Evolutionary conservation across 2,888 invertebrate genomes (phyloP), one percentile per base, ranked within the genome.

Genomic region (Philonicus albiceps): DNA sequence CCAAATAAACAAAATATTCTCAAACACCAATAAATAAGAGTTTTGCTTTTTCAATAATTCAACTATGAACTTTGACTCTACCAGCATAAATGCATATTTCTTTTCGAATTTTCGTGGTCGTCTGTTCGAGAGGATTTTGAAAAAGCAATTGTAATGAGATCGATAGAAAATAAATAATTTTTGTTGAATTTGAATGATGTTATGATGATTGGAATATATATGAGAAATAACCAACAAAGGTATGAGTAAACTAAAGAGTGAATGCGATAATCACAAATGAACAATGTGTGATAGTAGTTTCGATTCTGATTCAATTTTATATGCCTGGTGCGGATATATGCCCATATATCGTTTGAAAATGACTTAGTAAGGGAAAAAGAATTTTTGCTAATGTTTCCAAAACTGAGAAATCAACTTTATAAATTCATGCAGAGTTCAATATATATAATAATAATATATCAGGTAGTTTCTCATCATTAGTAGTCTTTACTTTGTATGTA

Each of bases 1-100:
- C 90, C 90, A 91, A 90, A 88, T 86, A 87, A 88, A 88, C 86
- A 88, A 87, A 87, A 87, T 86, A 86, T 86, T 86, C 81, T 86
- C 87, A 88, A 85, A 87, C 86, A 87, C 85, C 86, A 87, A 86
- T 81, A 86, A 83, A 87, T 72, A 78, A 78, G 85, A 73, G 75
- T 22, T 86, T 87, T 76, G 85, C 75, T 85, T 85, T 84, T 74
- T 74, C 55, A 72, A 73, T 73, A 73, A 40, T 73, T 73, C 73
- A 72, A 84, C 64, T 22, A 55, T 34, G 53, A 27, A 31, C n/a
- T 74, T 31, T 30, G 13, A 74, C 4, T 31, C 1, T 34, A 34
- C 34, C 19, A 34, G 34, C 3, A 31, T 13, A 16, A 74, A 73
- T n/a, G n/a, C n/a, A n/a, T 34, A 16, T 19, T 53, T 34, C 27